Percentiles rank a stretch among this genome's conserved stretches.
Conservation (phyloP, 2,888 invertebrate species). For the Ophion ventricosus region DNA sequence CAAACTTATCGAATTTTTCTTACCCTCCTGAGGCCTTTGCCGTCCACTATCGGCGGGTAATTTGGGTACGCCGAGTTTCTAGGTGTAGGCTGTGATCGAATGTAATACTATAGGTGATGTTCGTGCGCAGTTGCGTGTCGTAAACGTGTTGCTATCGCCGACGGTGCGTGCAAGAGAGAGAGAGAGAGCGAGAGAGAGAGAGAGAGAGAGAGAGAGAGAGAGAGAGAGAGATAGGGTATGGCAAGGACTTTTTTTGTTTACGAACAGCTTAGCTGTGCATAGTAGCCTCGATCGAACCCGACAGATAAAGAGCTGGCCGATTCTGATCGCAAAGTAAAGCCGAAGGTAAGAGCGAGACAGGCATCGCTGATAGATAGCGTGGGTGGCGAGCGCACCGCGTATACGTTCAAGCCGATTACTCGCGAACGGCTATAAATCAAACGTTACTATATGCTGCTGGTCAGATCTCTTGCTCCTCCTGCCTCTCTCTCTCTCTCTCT, state of each 20-base stretch:
- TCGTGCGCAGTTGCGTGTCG: conserved; percentile 56
- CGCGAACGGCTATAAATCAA: conserved; percentile 77
- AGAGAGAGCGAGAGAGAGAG: conserved; percentile 22
- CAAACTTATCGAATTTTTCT: conserved; percentile 15
- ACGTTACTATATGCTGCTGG: conserved; percentile 71
- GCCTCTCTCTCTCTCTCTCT: too few relatives aligned
- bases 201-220: conserved; percentile 31
- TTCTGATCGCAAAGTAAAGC: background rate
- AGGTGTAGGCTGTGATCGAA: conserved; percentile 22
- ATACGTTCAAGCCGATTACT: conserved; percentile 70
- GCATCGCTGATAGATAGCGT: conserved; percentile 59
- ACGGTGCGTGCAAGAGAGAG: conserved; percentile 48
- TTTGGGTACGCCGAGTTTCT: conserved; percentile 3
- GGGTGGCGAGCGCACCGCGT: conserved; percentile 49
- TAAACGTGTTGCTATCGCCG: conserved; percentile 53
- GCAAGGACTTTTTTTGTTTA: conserved; percentile 57
- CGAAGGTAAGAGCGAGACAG: conserved; percentile 65
- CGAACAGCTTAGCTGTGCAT: conserved; percentile 69
- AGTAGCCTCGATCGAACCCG: conserved; percentile 69
- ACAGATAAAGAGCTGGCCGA: conserved; percentile 70
- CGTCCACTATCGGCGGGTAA: background rate
- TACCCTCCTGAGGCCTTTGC: background rate
- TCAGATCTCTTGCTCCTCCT: conserved; percentile 67
- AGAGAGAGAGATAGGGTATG: conserved; percentile 16
- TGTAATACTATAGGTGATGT: conserved; percentile 31